A percentile compares a stretch with the other conserved stretches of the same genome.
Evolutionary conservation across 2,797 vertebrate genomes (phyloP).

Genomic region (Pseudopleuronectes americanus): DNA sequence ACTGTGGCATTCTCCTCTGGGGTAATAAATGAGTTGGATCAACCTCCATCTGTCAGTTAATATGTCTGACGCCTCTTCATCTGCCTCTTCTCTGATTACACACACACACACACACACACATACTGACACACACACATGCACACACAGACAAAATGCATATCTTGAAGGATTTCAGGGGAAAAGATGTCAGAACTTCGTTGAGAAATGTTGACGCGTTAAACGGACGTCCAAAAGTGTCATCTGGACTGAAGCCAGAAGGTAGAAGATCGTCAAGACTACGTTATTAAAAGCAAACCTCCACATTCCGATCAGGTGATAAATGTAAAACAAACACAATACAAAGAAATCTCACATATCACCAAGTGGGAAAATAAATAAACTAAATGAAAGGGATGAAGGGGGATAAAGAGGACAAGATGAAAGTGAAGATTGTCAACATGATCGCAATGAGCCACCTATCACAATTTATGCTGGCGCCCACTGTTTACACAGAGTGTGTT

Average conservation of each 20-base stretch:
- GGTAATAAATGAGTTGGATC: constrained; percentile 99
- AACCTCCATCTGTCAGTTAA: constrained; percentile 99
- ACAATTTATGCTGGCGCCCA: constrained; percentile 61
- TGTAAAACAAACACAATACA: constrained; percentile 14
- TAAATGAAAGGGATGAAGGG: constrained; percentile 25
- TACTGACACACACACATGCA: no score
- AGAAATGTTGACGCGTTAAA: constrained; percentile 54
- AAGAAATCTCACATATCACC: constrained; percentile 16
- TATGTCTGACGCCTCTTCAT: constrained; percentile 96
- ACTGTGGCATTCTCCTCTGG: constrained; percentile 99
- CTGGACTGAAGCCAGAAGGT: constrained; percentile 36
- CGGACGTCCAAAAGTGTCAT: constrained; percentile 44
- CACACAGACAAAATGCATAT: constrained; percentile 49
- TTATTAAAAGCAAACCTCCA: constrained; percentile 24
- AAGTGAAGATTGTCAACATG: constrained; percentile 42
- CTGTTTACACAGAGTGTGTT: constrained; percentile 73
- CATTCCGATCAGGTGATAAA: constrained; percentile 39
- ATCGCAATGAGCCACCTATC: constrained; percentile 75
- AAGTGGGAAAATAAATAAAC: constrained; percentile 24
- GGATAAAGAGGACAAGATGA: constrained; percentile 34
- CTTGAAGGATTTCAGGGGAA: constrained; percentile 57
- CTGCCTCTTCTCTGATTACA: constrained; percentile 87
- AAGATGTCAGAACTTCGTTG: constrained; percentile 57
- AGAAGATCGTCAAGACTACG: constrained; percentile 10
- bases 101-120: constrained; percentile 56